Evolutionary conservation across 2,888 invertebrate genomes (phyloP), one percentile per base, ranked within the genome.

Genomic region (Acrobasis repandana): DNA sequence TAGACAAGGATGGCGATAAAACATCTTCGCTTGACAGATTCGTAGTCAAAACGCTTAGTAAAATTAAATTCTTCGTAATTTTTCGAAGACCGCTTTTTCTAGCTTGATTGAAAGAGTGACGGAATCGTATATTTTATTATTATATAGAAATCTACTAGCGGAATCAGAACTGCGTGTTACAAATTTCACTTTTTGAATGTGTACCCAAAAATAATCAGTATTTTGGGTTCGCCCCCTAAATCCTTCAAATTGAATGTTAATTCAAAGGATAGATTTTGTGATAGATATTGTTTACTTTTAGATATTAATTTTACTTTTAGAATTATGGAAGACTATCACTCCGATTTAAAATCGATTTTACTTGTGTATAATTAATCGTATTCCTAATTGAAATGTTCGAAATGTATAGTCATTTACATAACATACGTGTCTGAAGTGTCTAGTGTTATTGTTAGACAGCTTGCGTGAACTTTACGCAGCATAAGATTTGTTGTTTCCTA

Each of bases 241-340:
- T 71, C 66, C 73, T 69, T 68, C 61, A 74, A 73, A 72, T 68
- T 69, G 56, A 69, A 58, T 71, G 69, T 75, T 72, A 73, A 75
- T 75, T n/a, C 69, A 76, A 78, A 64, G 67, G 68, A 76, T 83
- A 78, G 72, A 72, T 82, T 83, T 88, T 89, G 89, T 90, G 88
- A 89, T 88, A 88, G 80, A 80, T 85, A 83, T 81, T 80, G 79
- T 83, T 86, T 85, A 80, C 76, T 82, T 83, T 80, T 85, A 83
- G 81, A 81, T 77, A 65, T 72, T 77, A 79, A 74, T 79, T 81
- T 75, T 73, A 69, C 74, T 71, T 67, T 73, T 71, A 79, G 73
- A 75, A 68, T 71, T 66, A 65, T 46, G 34, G 63, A 63, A 67
- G 70, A 69, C 65, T 69, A 65, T 73, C 72, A 67, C 72, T 75